Evolutionary conservation across 2,888 invertebrate species (phyloP).

Genomic region (Heliconius erato): DNA sequence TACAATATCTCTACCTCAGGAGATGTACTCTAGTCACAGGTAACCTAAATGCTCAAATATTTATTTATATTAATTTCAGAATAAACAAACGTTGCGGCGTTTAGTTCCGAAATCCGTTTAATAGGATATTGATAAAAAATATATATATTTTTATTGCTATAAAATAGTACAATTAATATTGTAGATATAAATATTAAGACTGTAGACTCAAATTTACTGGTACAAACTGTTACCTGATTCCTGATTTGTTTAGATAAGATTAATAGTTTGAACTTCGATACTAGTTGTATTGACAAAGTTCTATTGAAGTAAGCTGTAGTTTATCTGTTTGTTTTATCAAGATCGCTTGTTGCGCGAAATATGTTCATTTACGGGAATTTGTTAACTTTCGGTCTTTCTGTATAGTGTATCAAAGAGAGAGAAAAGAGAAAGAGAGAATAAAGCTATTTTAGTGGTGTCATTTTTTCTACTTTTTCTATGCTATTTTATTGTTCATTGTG

Average conservation of each 20-base stretch:
- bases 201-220: not conserved
- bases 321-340: not conserved
- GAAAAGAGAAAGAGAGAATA: not conserved
- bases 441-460: no score
- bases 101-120: no score
- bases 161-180: not conserved
- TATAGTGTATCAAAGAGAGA: not conserved
- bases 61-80: no score
- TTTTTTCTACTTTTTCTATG: not conserved
- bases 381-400: not conserved
- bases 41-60: conserved; percentile 58
- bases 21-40: conserved; percentile 95
- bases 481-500: no score
- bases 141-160: no score
- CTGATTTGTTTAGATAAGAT: conserved; percentile 1
- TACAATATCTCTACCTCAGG: conserved; percentile 94
- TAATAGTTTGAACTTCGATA: not conserved
- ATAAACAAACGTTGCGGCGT: no score
- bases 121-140: no score
- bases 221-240: not conserved
- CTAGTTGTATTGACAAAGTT: not conserved
- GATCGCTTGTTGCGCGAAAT: not conserved
- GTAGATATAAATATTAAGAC: not conserved
- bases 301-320: not conserved
- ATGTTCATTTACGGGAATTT: not conserved